Evolutionary conservation across 2,797 vertebrate genomes (phyloP).

Genomic region (Chelmon rostratus): DNA sequence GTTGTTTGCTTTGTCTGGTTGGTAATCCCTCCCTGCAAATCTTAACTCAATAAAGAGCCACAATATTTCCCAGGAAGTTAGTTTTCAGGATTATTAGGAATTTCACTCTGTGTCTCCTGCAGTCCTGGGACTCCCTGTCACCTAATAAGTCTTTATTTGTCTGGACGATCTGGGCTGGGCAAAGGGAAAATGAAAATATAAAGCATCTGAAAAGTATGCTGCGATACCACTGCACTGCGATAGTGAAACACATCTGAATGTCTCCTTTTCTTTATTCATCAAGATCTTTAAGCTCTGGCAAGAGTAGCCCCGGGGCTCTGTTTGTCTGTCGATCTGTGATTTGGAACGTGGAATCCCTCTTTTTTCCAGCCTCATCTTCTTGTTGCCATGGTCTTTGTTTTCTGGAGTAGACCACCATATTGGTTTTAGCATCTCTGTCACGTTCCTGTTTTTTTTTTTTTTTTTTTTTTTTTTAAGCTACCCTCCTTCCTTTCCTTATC

Average conservation of each 20-base stretch:
- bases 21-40: background rate
- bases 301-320: background rate
- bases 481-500: slow-evolving; percentile 54
- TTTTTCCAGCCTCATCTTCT: background rate
- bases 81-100: background rate
- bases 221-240: too few relatives aligned
- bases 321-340: slow-evolving; percentile 14
- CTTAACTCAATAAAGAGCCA: background rate
- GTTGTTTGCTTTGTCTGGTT: background rate
- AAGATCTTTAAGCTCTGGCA: background rate
- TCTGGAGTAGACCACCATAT: slow-evolving; percentile 18
- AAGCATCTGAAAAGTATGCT: background rate
- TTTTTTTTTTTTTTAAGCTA: slow-evolving; percentile 13
- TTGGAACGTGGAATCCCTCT: background rate
- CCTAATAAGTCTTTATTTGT: background rate
- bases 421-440: slow-evolving; percentile 49
- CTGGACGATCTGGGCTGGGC: background rate
- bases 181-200: background rate
- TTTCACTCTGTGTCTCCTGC: background rate
- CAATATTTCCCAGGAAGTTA: too few relatives aligned
- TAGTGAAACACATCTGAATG: background rate
- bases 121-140: background rate
- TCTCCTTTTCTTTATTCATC: slow-evolving; percentile 6
- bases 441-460: slow-evolving; percentile 8
- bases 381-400: slow-evolving; percentile 24